Evolutionary conservation across 2,113 vertebrate species (phyloP).

Genomic region (Mystacornis crossleyi): DNA sequence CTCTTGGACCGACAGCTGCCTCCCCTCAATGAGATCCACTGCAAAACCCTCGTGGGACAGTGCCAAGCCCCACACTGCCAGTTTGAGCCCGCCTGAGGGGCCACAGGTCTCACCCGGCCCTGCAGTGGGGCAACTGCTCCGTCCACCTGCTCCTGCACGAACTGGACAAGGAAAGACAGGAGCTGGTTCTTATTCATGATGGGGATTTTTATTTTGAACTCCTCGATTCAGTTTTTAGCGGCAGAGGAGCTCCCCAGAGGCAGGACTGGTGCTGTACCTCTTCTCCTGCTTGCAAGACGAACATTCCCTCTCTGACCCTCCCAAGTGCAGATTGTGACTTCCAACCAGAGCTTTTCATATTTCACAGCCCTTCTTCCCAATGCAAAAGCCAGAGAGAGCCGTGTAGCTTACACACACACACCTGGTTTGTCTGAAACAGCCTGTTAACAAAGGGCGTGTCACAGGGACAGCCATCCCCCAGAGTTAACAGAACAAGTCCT

Average conservation of each 20-base stretch:
- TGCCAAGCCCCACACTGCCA: fast-evolving
- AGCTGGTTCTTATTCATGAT: fast-evolving
- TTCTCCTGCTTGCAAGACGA: neutral
- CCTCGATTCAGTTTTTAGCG: neutral
- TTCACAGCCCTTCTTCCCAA: neutral
- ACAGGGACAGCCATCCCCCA: fast-evolving
- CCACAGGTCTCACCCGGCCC: neutral
- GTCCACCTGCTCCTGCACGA: fast-evolving
- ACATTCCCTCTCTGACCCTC: fast-evolving
- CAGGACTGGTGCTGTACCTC: neutral
- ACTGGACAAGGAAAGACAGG: neutral
- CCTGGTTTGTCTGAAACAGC: neutral
- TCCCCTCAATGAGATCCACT: fast-evolving
- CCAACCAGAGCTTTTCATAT: fast-evolving
- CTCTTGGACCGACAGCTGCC: fast-evolving
- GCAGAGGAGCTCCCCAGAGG: neutral
- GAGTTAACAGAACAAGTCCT: fast-evolving
- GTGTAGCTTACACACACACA: neutral
- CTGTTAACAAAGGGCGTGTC: fast-evolving
- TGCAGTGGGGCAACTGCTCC: fast-evolving
- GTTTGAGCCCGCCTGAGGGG: neutral
- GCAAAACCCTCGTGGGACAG: fast-evolving
- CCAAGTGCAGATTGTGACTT: neutral
- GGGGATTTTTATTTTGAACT: neutral
- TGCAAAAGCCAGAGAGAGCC: neutral